Evolutionary conservation across 1,140 invertebrate species (phyloP).

Genomic region (Rhagoletis pomonella): DNA sequence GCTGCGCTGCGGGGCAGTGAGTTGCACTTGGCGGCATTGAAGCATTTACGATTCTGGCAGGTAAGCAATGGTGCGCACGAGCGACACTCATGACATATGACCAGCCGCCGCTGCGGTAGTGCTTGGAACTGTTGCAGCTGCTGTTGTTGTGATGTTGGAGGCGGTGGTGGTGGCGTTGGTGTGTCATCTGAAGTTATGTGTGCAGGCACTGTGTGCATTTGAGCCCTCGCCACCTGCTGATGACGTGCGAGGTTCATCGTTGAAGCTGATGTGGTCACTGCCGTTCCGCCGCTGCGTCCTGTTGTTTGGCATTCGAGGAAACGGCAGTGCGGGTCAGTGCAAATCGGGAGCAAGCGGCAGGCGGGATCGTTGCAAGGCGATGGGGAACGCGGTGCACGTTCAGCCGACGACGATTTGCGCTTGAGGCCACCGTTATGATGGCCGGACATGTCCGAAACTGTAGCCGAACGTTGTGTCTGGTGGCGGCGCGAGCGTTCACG

Average conservation of each 20-base stretch:
- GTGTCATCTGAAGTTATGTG: constrained; percentile 68
- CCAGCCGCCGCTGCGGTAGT: constrained; percentile 62
- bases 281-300: constrained; percentile 59
- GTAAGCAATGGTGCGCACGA: constrained; percentile 68
- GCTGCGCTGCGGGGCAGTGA: constrained; percentile 74
- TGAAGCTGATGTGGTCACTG: constrained; percentile 64
- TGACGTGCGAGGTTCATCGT: constrained; percentile 69
- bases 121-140: constrained; percentile 49
- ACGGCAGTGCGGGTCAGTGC: constrained; percentile 72
- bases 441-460: constrained; percentile 71
- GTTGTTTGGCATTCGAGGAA: constrained; percentile 67
- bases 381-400: constrained; percentile 70
- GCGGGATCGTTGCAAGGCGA: constrained; percentile 72
- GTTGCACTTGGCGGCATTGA: constrained; percentile 73
- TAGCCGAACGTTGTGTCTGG: constrained; percentile 73
- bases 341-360: constrained; percentile 72
- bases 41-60: constrained; percentile 73
- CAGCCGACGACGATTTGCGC: constrained; percentile 72
- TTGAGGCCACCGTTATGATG: constrained; percentile 62
- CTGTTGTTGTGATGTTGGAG: constrained; percentile 51
- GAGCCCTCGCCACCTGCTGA: constrained; percentile 70
- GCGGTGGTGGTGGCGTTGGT: constrained; percentile 66
- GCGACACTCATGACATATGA: constrained; percentile 71
- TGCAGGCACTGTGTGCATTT: constrained; percentile 70
- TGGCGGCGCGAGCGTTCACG: constrained; percentile 71